Conservation (phyloP, 2,113 vertebrate genomes). For the Centropus bengalensis region DNA sequence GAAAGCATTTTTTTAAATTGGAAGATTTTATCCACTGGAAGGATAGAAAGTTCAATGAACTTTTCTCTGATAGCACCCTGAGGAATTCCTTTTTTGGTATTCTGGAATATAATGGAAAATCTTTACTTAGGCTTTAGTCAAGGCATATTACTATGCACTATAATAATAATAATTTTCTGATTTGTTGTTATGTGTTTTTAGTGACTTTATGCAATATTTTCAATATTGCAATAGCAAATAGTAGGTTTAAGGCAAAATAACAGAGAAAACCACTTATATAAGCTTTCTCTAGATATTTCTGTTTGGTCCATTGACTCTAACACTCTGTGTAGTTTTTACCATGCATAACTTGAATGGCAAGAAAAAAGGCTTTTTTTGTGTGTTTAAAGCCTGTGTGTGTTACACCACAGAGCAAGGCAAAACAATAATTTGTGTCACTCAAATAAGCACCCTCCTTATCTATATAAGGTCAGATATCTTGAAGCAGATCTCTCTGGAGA, state of each 20-base stretch:
- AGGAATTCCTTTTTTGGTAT: neutral
- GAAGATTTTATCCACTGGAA: neutral
- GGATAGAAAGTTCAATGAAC: neutral
- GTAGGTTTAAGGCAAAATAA: neutral
- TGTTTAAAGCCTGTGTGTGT: neutral
- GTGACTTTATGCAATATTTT: neutral
- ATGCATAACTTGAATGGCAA: neutral
- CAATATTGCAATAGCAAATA: neutral
- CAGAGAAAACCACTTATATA: neutral
- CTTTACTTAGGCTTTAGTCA: neutral
- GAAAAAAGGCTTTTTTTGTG: neutral
- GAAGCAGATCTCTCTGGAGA: neutral
- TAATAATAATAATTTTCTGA: neutral
- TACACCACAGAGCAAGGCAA: neutral
- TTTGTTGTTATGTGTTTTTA: neutral
- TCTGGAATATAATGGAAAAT: neutral
- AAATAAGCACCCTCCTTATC: neutral
- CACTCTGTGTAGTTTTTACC: neutral
- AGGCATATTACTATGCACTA: neutral
- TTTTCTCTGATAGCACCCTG: neutral
- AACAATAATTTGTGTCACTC: neutral
- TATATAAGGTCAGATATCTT: neutral
- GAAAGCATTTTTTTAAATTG: neutral
- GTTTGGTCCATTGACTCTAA: neutral
- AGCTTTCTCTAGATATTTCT: neutral